A percentile compares a stretch with the other conserved stretches of the same genome.
These are phyloP conservation scores for Brachypteracias leptosomus DNA, from an alignment of 2,113 vertebrate species.

Conservation along the genomic window DNA sequence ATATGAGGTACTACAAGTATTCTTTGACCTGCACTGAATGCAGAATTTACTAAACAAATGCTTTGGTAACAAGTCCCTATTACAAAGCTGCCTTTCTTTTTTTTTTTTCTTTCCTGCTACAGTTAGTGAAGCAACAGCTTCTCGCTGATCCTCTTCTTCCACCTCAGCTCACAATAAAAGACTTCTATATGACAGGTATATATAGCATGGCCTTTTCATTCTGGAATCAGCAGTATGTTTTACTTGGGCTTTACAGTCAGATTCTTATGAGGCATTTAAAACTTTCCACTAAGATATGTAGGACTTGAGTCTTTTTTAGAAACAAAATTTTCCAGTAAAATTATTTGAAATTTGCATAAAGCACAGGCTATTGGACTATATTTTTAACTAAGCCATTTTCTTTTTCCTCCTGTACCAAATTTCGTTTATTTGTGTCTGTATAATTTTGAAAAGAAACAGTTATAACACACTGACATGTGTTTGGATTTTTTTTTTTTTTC, in stretches of 20 bases:
- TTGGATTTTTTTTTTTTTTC: slow-evolving; percentile 31
- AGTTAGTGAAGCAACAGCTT: slow-evolving; percentile 88
- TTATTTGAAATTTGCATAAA: not conserved
- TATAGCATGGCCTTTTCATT: not conserved
- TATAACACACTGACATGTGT: not conserved
- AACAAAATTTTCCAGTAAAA: not conserved
- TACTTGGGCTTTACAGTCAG: not conserved
- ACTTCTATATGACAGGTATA: slow-evolving; percentile 98
- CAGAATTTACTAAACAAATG: not conserved
- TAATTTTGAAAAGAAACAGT: not conserved
- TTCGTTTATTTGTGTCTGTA: not conserved
- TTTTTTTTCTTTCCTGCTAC: not conserved
- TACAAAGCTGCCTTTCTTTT: not conserved
- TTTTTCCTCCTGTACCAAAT: not conserved
- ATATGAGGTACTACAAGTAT: not conserved
- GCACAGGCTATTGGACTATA: not conserved
- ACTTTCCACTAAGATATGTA: not conserved
- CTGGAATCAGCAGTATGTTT: not conserved
- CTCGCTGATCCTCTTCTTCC: slow-evolving; percentile 89
- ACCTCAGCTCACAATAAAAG: slow-evolving; percentile 91
- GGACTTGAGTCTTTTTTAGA: not conserved
- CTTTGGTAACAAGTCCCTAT: not conserved
- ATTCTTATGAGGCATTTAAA: not conserved
- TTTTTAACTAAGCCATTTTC: not conserved
- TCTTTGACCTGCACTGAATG: not conserved